Evolutionary conservation across 2,888 invertebrate genomes (phyloP).

Genomic region (Pteria penguin): DNA sequence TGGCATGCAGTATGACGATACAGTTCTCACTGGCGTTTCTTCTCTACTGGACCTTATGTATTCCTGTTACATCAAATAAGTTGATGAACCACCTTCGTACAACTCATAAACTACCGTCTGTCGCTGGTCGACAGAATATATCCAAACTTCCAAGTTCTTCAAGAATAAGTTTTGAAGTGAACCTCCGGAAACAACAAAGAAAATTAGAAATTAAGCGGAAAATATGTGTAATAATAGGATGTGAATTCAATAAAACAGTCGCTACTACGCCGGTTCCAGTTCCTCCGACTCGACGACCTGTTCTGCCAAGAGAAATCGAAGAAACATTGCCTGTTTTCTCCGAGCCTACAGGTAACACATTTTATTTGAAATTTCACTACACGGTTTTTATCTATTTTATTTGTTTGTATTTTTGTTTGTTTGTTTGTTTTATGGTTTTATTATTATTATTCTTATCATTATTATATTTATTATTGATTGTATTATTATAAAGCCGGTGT

Average conservation of each 20-base stretch:
- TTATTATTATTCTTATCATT: too few species aligned
- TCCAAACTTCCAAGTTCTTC: not conserved
- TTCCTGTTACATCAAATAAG: too few species aligned
- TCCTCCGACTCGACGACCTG: not conserved
- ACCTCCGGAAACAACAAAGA: constrained; percentile 55
- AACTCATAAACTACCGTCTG: too few species aligned
- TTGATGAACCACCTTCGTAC: too few species aligned
- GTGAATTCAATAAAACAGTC: not conserved
- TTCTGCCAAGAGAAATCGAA: not conserved
- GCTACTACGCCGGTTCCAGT: not conserved
- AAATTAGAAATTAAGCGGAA: not conserved
- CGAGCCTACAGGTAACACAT: constrained; percentile 2
- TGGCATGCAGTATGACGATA: too few species aligned
- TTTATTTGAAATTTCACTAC: not conserved
- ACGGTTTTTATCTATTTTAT: too few species aligned
- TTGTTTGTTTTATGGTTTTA: too few species aligned
- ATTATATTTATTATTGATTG: too few species aligned
- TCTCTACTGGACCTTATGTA: too few species aligned
- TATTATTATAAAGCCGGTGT: too few species aligned
- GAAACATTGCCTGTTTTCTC: not conserved
- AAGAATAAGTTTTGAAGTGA: constrained; percentile 21
- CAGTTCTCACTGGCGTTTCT: too few species aligned
- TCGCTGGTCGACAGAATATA: not conserved
- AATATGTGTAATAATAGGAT: constrained; percentile 5
- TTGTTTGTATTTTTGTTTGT: too few species aligned